Base-by-base conservation (phyloP, 2,888 invertebrate species). In the Meiosimyza decipiens region DNA sequence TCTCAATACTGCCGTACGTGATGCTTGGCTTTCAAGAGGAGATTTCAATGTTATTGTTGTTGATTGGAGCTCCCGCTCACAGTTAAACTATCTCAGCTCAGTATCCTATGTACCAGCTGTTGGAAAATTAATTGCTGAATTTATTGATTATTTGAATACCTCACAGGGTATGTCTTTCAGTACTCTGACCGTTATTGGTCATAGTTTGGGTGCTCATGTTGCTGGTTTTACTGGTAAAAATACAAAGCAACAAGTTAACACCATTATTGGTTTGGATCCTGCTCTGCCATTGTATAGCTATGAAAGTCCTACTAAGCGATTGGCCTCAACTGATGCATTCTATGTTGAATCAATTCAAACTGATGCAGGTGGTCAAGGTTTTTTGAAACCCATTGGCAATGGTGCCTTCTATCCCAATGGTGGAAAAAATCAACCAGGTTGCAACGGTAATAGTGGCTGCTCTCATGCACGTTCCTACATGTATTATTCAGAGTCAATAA, bases 151-250 rank as follows among this genome's bases (percentile, higher is more conserved):
- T 63, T 81, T 90, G 87, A 78, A 89, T 87, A 2, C 88, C 86
- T 1, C 76, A 85, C 79, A 88, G 87, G 47, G 88, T 86, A 6
- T 87, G 86, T 7, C 83, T 85, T 69, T 88, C 87, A 13, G 88
- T 86, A 1, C 83, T 86, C 74, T 90, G 86, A 80, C 87, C 87
- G 47, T 83, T 6, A 89, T 89, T 57, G 90, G 90, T 1, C 89
- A 91, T 75, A 90, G 90, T 77, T 85, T 91, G 71, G 91, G 91
- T 6, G 90, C 90, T 9, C 90, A 90, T 80, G 89, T 89, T 9
- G 88, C 89, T 63, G 90, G 90, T 3, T 88, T 89, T 74, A 88
- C 90, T 57, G 90, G 90, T 0, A 90, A 90, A 71, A 88, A 88
- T 77, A 88, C 88, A 1, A 87, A 87, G 80, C 91, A 90, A 64